Base-by-base conservation (phyloP, 2,888 invertebrate genomes). In the Drepana falcataria region DNA sequence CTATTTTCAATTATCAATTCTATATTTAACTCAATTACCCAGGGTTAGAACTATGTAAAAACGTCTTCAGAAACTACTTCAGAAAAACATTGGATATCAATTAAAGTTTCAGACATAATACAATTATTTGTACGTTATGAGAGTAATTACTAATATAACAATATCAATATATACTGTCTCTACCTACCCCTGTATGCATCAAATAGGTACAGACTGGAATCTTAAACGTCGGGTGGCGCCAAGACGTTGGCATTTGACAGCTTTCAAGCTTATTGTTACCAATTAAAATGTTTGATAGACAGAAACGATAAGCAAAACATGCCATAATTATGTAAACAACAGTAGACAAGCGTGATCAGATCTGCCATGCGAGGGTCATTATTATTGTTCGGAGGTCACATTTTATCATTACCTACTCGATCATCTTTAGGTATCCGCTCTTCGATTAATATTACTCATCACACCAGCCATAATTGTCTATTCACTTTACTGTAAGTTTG, bases 261-360 rank as follows among this genome's bases (percentile, higher is more conserved):
- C 75, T 77, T 73, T 79, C 76, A 75, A 75, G 64, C 76, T 75
- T 78, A 81, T 83, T 79, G 65, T 60, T 66, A 64, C 76, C 73
- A 81, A 81, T 85, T 83, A 81, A 79, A 78, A 75, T 71, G 72
- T 69, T 61, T 66, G 79, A 76, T 68, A 71, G 78, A 78, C 82
- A 74, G 68, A 61, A 56, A 53, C 58, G 80, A 81, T 81, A 81
- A 75, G 62, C 57, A 63, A 68, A 69, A 65, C 69, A 59, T 63
- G 57, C 40, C 40, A 66, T 67, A 64, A 67, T 64, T 60, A 59
- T 61, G 71, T 71, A 74, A 77, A 76, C 69, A 75, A 69, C 66
- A 57, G 60, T 57, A 61, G 60, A 64, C 57, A 56, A 59, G 56
- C 58, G 55, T 63, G 63, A 56, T 58, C 59, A 57, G 58, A 21